Conservation (phyloP, 2,888 invertebrate genomes). For the Drosophila mimica region DNA sequence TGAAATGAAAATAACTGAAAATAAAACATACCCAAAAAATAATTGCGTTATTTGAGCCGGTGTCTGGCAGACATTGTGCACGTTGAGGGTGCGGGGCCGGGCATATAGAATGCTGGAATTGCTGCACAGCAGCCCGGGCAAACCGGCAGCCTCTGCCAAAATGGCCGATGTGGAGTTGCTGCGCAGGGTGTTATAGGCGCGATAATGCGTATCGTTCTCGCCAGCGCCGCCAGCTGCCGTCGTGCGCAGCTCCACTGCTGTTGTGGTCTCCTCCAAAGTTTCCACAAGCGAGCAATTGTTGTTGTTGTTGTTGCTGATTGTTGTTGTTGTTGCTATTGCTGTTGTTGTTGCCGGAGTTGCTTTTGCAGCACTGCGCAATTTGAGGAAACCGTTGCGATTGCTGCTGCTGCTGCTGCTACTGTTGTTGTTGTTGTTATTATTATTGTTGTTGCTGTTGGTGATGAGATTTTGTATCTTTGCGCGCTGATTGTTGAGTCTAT, state of each 20-base stretch:
- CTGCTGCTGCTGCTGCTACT: conserved; percentile 23
- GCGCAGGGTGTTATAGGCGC: conserved; percentile 68
- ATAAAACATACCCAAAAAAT: conserved; percentile 84
- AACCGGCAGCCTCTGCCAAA: conserved; percentile 53
- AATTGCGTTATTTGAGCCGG: conserved; percentile 83
- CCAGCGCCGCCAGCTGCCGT: conserved; percentile 13
- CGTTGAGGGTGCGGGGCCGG: conserved; percentile 84
- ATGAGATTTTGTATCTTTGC: conserved; percentile 50
- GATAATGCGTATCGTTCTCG: conserved; percentile 24
- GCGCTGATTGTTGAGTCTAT: conserved; percentile 36
- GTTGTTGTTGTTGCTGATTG: conserved; percentile 42
- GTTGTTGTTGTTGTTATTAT: conserved; percentile 13
- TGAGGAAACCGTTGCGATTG: conserved; percentile 43
- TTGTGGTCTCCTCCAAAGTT: conserved; percentile 59
- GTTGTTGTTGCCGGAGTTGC: conserved; percentile 24
- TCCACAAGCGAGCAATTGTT: conserved; percentile 55
- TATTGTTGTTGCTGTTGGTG: conserved; percentile 42
- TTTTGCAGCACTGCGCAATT: conserved; percentile 45
- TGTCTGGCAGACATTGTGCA: conserved; percentile 82
- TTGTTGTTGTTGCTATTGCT: conserved; percentile 15
- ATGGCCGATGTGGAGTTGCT: conserved; percentile 82
- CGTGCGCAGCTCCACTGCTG: conserved; percentile 69
- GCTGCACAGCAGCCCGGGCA: conserved; percentile 48
- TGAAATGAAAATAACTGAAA: not conserved
- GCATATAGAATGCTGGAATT: conserved; percentile 61